These are phyloP conservation scores for Eubasilissa regina DNA, from an alignment of 1,140 invertebrate genomes.

Conservation along the genomic window DNA sequence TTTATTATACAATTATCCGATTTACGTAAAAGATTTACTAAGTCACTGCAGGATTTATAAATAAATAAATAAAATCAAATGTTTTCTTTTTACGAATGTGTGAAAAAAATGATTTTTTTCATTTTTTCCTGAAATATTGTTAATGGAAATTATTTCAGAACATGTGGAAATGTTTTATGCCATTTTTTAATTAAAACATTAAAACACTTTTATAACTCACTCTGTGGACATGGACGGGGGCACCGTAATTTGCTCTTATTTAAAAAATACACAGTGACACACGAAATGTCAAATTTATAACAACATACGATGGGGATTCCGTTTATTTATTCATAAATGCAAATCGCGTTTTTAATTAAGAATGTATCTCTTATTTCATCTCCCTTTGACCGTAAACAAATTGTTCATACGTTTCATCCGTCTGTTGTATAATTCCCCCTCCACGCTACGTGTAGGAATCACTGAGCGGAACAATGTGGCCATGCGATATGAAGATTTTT, in stretches of 20 bases:
- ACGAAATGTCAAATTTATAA: slow-evolving; percentile 41
- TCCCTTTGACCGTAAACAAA: slow-evolving; percentile 42
- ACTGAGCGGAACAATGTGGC: background rate
- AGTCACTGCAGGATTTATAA: no score
- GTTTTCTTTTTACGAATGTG: no score
- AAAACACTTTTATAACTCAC: slow-evolving; percentile 38
- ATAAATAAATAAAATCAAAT: no score
- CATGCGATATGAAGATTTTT: background rate
- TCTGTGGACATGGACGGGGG: background rate
- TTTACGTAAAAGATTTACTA: no score
- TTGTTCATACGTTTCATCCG: slow-evolving; percentile 25
- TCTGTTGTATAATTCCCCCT: slow-evolving; percentile 7
- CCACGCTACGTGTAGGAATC: background rate
- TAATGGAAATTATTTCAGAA: background rate
- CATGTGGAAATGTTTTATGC: slow-evolving; percentile 38
- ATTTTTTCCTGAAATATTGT: no score
- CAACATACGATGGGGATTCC: slow-evolving; percentile 11
- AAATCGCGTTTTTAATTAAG: slow-evolving; percentile 47
- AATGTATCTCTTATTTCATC: slow-evolving; percentile 29
- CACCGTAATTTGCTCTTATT: slow-evolving; percentile 33
- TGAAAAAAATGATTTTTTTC: no score
- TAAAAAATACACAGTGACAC: slow-evolving; percentile 18
- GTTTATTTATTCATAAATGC: slow-evolving; percentile 44
- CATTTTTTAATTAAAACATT: slow-evolving; percentile 42
- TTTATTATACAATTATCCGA: no score